A percentile compares a stretch with the other conserved stretches of the same genome.
These are phyloP conservation scores for Philantomba maxwellii DNA, from an alignment of 2,113 vertebrate genomes.

Conservation along the genomic window DNA sequence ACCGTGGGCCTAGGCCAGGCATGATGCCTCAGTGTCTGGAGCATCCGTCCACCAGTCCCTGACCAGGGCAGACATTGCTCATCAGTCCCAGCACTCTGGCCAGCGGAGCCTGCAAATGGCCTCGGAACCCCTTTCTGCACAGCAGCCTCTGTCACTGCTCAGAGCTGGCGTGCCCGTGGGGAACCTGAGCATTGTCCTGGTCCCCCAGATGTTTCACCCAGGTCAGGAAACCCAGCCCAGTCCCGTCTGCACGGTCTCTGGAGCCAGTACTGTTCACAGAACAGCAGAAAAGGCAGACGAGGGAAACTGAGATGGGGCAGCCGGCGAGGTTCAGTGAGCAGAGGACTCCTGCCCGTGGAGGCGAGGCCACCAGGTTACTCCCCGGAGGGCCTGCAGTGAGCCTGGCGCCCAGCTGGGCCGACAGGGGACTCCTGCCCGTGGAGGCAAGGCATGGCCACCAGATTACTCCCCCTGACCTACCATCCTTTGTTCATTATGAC, in stretches of 20 bases:
- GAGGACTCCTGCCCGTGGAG: no score
- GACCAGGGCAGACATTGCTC: background rate
- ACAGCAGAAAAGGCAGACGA: background rate
- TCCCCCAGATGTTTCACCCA: background rate
- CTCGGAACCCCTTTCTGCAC: background rate
- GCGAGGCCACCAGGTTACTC: no score
- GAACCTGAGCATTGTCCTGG: background rate
- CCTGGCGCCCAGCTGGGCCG: no score
- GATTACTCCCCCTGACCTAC: background rate
- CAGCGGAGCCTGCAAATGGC: background rate
- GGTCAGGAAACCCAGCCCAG: background rate
- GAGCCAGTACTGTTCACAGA: background rate
- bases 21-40: background rate
- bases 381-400: no score
- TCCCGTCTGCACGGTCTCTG: background rate
- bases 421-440: no score
- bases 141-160: background rate
- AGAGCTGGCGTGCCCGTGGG: background rate
- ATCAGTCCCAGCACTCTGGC: background rate
- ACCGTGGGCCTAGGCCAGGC: background rate
- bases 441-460: no score
- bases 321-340: background rate
- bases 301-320: background rate
- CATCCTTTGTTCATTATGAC: background rate
- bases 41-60: background rate